Conservation (phyloP, 2,797 vertebrate species). For the Argyrosomus regius region DNA sequence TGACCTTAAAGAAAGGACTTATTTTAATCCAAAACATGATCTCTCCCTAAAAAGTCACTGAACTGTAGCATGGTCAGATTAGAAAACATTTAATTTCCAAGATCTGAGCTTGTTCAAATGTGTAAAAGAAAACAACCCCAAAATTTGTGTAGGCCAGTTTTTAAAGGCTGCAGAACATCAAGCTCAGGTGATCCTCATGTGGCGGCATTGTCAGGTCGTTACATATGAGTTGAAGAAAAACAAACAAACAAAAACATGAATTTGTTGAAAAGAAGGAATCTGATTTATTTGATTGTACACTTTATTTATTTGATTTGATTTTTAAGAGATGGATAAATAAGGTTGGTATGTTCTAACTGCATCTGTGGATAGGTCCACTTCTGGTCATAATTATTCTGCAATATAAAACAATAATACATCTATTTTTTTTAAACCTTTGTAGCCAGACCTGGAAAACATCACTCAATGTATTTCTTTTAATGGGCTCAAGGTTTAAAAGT, state of each 20-base stretch:
- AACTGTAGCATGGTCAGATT: background rate
- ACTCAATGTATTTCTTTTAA: constrained; percentile 5
- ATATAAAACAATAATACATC: background rate
- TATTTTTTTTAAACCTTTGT: background rate
- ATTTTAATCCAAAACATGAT: background rate
- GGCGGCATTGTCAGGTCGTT: background rate
- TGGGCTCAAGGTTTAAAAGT: constrained; percentile 20
- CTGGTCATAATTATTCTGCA: background rate
- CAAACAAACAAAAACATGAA: background rate
- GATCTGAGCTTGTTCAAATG: too few species aligned
- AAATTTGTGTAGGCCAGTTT: background rate
- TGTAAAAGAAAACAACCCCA: background rate
- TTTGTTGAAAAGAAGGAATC: background rate
- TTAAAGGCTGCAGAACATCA: constrained; percentile 9
- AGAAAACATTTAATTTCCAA: background rate
- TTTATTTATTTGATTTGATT: background rate
- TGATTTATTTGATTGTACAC: background rate
- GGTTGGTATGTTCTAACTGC: background rate
- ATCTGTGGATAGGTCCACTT: background rate
- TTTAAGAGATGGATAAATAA: background rate
- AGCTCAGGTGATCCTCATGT: constrained; percentile 36
- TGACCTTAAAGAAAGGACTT: background rate
- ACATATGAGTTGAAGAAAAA: background rate
- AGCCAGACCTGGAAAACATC: background rate
- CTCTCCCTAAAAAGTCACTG: background rate